phyloP scores from a whole-genome alignment of 2,888 invertebrate genomes.

The Cepaea hortensis region DNA sequence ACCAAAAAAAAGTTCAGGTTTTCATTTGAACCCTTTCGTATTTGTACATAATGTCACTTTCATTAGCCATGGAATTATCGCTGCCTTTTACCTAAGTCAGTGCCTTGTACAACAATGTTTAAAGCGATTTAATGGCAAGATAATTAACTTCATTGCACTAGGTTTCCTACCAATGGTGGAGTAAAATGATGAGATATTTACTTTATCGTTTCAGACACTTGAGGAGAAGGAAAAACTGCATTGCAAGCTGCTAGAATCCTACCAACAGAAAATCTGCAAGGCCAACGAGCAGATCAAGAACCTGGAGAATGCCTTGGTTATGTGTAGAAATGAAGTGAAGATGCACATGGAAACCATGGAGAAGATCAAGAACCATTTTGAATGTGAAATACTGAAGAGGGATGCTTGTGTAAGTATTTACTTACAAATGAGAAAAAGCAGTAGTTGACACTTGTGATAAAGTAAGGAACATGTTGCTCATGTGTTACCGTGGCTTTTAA shows the following conservation, averaged over 20 bases:
- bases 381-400: constrained; percentile 59
- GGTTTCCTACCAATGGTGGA: neutral
- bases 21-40: too few relatives aligned
- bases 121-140: too few relatives aligned
- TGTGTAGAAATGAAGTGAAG: constrained; percentile 65
- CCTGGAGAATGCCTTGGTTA: constrained; percentile 62
- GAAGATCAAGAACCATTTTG: constrained; percentile 62
- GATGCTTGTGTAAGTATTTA: constrained; percentile 51
- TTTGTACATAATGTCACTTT: too few relatives aligned
- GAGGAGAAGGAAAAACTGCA: constrained; percentile 45
- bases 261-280: constrained; percentile 35
- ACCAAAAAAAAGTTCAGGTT: too few relatives aligned
- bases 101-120: too few relatives aligned
- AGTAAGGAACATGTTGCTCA: too few relatives aligned
- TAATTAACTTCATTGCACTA: too few relatives aligned
- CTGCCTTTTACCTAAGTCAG: too few relatives aligned
- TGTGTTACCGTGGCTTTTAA: too few relatives aligned
- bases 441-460: too few relatives aligned
- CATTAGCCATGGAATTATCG: too few relatives aligned
- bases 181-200: neutral
- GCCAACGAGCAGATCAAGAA: constrained; percentile 59
- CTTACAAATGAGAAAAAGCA: too few relatives aligned
- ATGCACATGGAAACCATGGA: constrained; percentile 66
- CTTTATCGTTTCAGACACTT: constrained; percentile 22
- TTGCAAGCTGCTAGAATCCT: constrained; percentile 30